Evolutionary conservation across 2,888 invertebrate species (phyloP), one percentile per base, ranked within the genome.

Genomic region (Sinotaia quadrata): DNA sequence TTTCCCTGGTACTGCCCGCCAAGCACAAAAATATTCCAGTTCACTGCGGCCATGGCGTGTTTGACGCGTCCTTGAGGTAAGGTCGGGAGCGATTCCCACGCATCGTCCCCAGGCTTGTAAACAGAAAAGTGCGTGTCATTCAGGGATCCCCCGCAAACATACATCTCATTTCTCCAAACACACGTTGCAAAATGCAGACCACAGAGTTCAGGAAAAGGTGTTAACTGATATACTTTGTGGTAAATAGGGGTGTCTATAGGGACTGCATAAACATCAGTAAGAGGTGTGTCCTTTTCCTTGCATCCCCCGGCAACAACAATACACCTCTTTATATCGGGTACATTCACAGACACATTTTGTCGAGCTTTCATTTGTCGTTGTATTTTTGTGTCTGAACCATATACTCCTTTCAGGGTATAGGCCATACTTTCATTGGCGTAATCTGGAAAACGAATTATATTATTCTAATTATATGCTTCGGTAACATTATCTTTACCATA

Each of bases 111-210:
- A 18, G 68, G 68, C 27, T 33, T 54, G 62, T 57, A 68, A 12
- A 56, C 56, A 2, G 57, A 18, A 27, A 62, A 62, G 1, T 15
- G n/a, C 27, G 57, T 54, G 24, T 44, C 21, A 8, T 29, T 21
- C 2, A 37, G 18, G 15, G 68, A 61, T 7, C 68, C 62, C 7
- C 68, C 68, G n/a, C 57, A 29, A 2, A 63, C 34, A 29, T 68
- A 68, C 18, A 68, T 36, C 27, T 68, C 62, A 29, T 68, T 63
- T 18, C 56, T 31, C 37, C 47, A 54, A 3, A 33, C 27, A 44
- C 68, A 68, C 7, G 52, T 31, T 31, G 68, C 68, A 27, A 68
- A 68, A 36, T 68, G 60, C 34, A 27, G n/a, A 21, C 68, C 68
- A 18, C 33, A 27, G 12, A 52, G 33, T 5, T 61, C 41, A 12